Evolutionary conservation across 2,113 vertebrate genomes (phyloP), one percentile per base, ranked within the genome.

Genomic region (Antechinus flavipes): DNA sequence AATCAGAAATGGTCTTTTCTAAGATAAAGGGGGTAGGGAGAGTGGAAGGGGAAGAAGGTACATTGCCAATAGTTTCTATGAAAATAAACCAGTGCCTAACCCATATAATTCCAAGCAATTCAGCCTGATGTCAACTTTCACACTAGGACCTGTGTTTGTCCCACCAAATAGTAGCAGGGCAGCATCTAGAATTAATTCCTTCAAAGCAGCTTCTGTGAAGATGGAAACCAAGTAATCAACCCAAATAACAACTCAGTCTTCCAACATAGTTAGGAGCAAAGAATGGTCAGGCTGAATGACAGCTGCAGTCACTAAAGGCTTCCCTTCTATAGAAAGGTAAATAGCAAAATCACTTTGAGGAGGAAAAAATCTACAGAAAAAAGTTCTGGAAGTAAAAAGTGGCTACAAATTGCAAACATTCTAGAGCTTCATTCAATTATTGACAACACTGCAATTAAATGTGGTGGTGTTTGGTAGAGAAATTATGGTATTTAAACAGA

Each of bases 121-220:
- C 6, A n/a, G 46, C 35, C 68, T 0, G 46, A 50, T 52, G 90
- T n/a, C 54, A 89, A 68, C 47, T 91, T 95, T 58, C 94, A 50
- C 11, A 53, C 49, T 1, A 1, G 56, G 27, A 26, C 0, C 0
- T 35, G 42, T 26, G 50, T 90, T 89, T 89, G n/a, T 84, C 19
- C 68, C n/a, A 42, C 68, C 19, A 42, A 19, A 84, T 7, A 84
- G 58, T 16, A 6, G n/a, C 35, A 84, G 6, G 7, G n/a, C 92
- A 2, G 22, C 53, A 16, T 76, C 50, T 53, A 42, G 50, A 52
- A 52, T 52, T 52, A 52, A 26, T 23, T 14, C 23, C 84, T 25
- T 52, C 19, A 46, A 90, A 54, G 91, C 47, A 92, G 49, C 35
- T 14, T n/a, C 56, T 84, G 89, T 91, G 56, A 55, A 54, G 47